Evolutionary conservation across 1,140 invertebrate species (phyloP).

Genomic region (Batillaria attramentaria): DNA sequence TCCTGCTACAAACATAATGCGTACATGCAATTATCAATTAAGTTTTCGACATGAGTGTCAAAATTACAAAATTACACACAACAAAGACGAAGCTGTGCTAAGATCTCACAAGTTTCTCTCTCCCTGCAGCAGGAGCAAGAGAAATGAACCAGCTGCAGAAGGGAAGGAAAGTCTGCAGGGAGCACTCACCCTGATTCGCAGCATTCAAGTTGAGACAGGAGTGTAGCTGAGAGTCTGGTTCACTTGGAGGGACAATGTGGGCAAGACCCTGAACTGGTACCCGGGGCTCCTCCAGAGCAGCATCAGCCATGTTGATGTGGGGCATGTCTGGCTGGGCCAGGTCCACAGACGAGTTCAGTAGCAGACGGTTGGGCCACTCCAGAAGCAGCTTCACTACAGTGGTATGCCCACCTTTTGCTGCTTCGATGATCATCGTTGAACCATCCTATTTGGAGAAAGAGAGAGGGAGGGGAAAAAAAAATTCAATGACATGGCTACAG

Average conservation of each 20-base stretch:
- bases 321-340: conserved; percentile 61
- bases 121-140: too few species aligned
- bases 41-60: too few species aligned
- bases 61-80: too few species aligned
- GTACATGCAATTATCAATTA: not conserved
- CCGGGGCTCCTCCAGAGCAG: conserved; percentile 61
- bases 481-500: too few species aligned
- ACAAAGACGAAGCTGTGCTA: too few species aligned
- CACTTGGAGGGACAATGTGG: conserved; percentile 69
- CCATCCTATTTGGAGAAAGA: too few species aligned
- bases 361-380: conserved; percentile 86
- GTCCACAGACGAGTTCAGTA: conserved; percentile 68
- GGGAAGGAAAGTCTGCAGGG: too few species aligned
- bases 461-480: too few species aligned
- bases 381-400: conserved; percentile 94
- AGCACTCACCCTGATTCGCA: conserved; percentile 41
- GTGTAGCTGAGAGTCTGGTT: conserved; percentile 62
- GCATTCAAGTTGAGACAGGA: conserved; percentile 37
- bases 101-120: too few species aligned
- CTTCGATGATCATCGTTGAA: conserved; percentile 98
- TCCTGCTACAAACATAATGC: not conserved
- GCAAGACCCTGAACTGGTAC: conserved; percentile 68
- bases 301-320: conserved; percentile 58
- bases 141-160: too few species aligned
- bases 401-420: conserved; percentile 96